phyloP scores from a whole-genome alignment of 2,888 invertebrate species.

The Liopterus haemorrhoidalis region DNA sequence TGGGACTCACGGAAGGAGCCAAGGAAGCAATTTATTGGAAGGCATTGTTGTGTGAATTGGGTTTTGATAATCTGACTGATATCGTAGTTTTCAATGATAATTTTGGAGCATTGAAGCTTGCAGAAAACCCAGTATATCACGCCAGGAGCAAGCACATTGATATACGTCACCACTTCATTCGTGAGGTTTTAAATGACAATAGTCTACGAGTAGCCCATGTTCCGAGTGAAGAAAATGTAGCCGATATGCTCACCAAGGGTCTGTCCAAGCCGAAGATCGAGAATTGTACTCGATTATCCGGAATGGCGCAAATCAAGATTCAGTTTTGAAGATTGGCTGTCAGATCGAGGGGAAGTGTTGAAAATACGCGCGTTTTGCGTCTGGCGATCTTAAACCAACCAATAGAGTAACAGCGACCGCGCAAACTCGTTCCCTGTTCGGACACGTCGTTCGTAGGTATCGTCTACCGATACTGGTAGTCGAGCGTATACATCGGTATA shows the following conservation, averaged over 20 bases:
- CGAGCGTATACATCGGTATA: too few species aligned
- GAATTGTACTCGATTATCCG: slow-evolving; percentile 2
- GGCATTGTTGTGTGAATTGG: slow-evolving; percentile 1
- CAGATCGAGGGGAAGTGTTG: slow-evolving; percentile 6
- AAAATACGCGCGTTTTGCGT: too few species aligned
- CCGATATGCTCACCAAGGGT: slow-evolving; percentile 3
- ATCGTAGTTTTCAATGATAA: not conserved
- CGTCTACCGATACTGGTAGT: too few species aligned
- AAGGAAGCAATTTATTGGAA: slow-evolving; percentile 7
- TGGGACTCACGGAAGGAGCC: slow-evolving; percentile 5
- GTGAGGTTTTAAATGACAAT: slow-evolving; percentile 3
- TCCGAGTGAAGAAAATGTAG: slow-evolving; percentile 4
- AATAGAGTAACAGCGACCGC: too few species aligned
- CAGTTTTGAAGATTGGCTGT: not conserved
- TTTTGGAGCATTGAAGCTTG: too few species aligned
- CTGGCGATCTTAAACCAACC: too few species aligned
- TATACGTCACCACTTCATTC: slow-evolving; percentile 7
- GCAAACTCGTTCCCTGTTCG: too few species aligned
- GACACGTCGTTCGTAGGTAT: too few species aligned
- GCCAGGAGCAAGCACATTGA: too few species aligned
- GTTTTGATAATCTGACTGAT: slow-evolving; percentile 3
- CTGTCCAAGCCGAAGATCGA: slow-evolving; percentile 6
- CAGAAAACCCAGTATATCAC: too few species aligned
- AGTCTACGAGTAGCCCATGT: slow-evolving; percentile 1
- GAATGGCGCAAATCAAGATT: slow-evolving; percentile 1